Percentiles rank a stretch among this genome's conserved stretches.
phyloP scores from a whole-genome alignment of 2,888 invertebrate species.

The Abrostola triplasia region DNA sequence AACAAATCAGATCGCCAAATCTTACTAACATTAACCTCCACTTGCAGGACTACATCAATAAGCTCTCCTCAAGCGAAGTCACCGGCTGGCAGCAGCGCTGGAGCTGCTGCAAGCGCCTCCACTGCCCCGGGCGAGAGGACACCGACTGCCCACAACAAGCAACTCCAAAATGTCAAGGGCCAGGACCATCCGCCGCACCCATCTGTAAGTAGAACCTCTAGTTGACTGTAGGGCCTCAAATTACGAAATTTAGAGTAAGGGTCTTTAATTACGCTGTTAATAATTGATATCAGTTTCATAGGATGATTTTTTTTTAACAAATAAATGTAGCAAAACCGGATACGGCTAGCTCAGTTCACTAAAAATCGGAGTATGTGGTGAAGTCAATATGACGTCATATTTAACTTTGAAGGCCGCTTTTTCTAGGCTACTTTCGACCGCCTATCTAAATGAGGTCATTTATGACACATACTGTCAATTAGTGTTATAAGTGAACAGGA shows the following conservation, averaged over 20 bases:
- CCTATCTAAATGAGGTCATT: too few relatives aligned
- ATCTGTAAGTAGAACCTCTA: constrained; percentile 89
- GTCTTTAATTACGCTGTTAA: too few relatives aligned
- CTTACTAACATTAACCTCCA: constrained; percentile 9
- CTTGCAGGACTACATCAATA: constrained; percentile 91
- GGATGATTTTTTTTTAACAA: too few relatives aligned
- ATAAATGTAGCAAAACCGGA: too few relatives aligned
- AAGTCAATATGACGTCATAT: too few relatives aligned
- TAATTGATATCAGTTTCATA: too few relatives aligned
- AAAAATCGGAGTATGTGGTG: too few relatives aligned
- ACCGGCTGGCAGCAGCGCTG: constrained; percentile 91
- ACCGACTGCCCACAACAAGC: constrained; percentile 91
- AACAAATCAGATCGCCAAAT: not conserved
- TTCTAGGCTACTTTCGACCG: too few relatives aligned
- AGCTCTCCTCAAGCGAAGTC: constrained; percentile 92
- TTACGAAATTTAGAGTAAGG: not conserved
- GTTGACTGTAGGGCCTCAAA: not conserved
- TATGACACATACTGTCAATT: too few relatives aligned
- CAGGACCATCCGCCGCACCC: constrained; percentile 90
- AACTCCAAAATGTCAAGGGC: constrained; percentile 92
- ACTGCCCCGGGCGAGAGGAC: constrained; percentile 87
- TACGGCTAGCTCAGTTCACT: too few relatives aligned
- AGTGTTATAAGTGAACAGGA: too few relatives aligned
- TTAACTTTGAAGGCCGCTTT: too few relatives aligned
- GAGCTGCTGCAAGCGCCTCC: constrained; percentile 82